Base-by-base conservation (phyloP, 35 echinoderm and acorn worm species). In the Ophiothrix spiculata region DNA sequence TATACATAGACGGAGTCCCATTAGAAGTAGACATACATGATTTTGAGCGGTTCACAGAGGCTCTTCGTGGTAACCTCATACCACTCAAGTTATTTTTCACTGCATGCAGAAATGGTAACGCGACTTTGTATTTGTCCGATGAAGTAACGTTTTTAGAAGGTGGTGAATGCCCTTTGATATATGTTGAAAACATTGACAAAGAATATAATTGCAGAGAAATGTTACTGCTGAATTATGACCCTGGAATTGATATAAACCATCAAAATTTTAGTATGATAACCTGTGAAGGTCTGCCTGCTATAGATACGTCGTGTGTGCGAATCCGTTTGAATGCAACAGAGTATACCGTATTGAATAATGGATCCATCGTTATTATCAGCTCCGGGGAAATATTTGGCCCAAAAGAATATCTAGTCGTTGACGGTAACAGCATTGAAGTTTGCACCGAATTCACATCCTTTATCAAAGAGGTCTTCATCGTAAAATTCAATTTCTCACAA, bases 401-500 rank as follows among this genome's bases (percentile, higher is more conserved):
- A 16, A 80, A 45, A n/a, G 79, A 97, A 39, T 97, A 93, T 32
- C 23, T 82, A 23, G 56, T 83, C 29, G 41, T 86, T 6, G n/a
- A n/a, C n/a, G 82, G 90, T 31, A 84, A 74, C 35, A 1, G 81
- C 38, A 4, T 97, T 10, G 87, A 85, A 36, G 75, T 93, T 46
- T 97, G 94, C 40, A 93, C 77, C 8, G 75, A 81, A 4, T 88
- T 90, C 35, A 33, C 84, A 0, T 83, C 84, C 13, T 54, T 87
- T 28, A 87, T 90, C 4, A 40, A 56, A 21, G 85, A 82, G 40
- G 77, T 83, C 17, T 86, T 87, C 73, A 88, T 97, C 13, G 64
- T 97, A 33, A 87, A 92, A 28, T 93, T 97, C 39, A 84, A 92
- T 35, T 97, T 97, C 75, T 75, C 91, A n/a, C 4, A 39, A 1